Conservation (phyloP, 2,113 vertebrate species). For the Eulacestoma nigropectus region DNA sequence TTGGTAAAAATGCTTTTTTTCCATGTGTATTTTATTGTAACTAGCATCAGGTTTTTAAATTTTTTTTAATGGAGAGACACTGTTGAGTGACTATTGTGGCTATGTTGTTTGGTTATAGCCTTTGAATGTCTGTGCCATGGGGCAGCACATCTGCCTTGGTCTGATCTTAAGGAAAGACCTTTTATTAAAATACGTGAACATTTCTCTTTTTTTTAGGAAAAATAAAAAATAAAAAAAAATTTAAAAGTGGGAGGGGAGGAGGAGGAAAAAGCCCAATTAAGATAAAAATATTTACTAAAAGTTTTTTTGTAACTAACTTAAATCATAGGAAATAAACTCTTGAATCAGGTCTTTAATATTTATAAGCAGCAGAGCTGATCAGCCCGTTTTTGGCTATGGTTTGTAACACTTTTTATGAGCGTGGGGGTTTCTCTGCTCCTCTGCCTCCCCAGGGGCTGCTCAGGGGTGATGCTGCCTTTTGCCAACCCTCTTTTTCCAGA, state of each 20-base stretch:
- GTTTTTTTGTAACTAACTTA: slow-evolving; percentile 63
- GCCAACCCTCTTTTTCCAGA: neutral
- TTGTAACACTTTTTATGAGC: slow-evolving; percentile 26
- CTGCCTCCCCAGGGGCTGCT: neutral
- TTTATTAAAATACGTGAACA: slow-evolving; percentile 70
- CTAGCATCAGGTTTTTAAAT: slow-evolving; percentile 71
- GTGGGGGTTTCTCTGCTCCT: slow-evolving; percentile 21
- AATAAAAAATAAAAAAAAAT: neutral
- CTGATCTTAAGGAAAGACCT: slow-evolving; percentile 74
- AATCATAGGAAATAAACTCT: slow-evolving; percentile 67
- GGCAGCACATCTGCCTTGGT: slow-evolving; percentile 64
- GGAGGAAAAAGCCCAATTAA: slow-evolving; percentile 56
- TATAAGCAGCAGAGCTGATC: slow-evolving; percentile 41
- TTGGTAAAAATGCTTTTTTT: slow-evolving; percentile 56
- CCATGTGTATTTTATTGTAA: slow-evolving; percentile 66
- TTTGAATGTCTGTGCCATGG: slow-evolving; percentile 70
- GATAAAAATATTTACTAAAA: slow-evolving; percentile 57
- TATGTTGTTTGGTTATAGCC: slow-evolving; percentile 68
- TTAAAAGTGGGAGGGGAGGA: neutral
- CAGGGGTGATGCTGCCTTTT: neutral
- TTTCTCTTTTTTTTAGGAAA: slow-evolving; percentile 58
- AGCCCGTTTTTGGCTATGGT: neutral
- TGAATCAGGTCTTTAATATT: slow-evolving; percentile 55
- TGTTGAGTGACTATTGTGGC: slow-evolving; percentile 64
- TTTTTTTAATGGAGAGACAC: slow-evolving; percentile 72